These are phyloP conservation scores for Gambusia holbrooki DNA, from an alignment of 2,113 vertebrate species.

Conservation along the genomic window DNA sequence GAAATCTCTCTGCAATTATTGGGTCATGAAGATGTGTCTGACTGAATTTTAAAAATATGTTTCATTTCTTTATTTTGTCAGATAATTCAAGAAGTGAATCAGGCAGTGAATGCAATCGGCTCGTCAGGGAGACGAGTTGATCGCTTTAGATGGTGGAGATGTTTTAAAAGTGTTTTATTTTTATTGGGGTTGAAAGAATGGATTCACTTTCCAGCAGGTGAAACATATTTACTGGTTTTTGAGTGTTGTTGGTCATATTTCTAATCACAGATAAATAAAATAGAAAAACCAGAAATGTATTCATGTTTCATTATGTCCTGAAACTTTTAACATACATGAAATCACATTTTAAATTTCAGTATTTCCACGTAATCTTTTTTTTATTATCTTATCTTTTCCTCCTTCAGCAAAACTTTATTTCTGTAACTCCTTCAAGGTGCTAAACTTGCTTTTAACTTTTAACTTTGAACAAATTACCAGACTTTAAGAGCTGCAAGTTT, in stretches of 20 bases:
- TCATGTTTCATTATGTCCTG: too few species aligned
- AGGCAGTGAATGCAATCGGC: slow-evolving; percentile 51
- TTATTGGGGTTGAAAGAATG: slow-evolving; percentile 27
- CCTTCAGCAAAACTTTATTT: too few species aligned
- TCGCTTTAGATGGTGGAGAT: slow-evolving; percentile 52
- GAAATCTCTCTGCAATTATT: slow-evolving; percentile 57
- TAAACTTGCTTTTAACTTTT: too few species aligned
- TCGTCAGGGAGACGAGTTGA: slow-evolving; percentile 40
- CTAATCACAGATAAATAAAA: too few species aligned
- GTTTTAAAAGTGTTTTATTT: slow-evolving; percentile 44
- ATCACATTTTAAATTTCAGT: too few species aligned
- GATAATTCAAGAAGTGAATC: slow-evolving; percentile 46
- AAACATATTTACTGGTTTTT: slow-evolving; percentile 26
- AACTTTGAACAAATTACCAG: too few species aligned
- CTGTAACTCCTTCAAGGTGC: too few species aligned
- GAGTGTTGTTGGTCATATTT: not conserved
- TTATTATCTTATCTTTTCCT: too few species aligned
- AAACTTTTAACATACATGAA: too few species aligned
- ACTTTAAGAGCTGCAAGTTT: too few species aligned
- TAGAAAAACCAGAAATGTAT: too few species aligned
- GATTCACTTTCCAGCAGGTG: slow-evolving; percentile 41
- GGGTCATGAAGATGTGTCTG: slow-evolving; percentile 56
- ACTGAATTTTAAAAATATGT: slow-evolving; percentile 53
- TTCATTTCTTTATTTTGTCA: slow-evolving; percentile 55
- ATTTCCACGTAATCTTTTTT: too few species aligned